Conservation (phyloP, 2,888 invertebrate genomes). For the Nephrotoma guestfalica region DNA sequence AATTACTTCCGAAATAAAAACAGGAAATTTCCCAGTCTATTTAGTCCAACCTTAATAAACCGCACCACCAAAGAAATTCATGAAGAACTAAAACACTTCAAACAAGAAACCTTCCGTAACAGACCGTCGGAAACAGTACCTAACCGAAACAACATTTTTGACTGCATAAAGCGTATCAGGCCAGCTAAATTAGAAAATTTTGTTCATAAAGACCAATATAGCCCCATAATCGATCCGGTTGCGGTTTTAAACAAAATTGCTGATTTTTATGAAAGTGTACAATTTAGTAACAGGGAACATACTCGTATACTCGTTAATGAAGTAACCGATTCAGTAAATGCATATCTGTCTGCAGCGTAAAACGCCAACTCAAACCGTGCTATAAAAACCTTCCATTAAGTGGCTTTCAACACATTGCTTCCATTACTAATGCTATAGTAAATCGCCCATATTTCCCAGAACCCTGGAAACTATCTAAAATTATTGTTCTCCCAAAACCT, state of each 20-base stretch:
- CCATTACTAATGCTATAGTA: too few relatives aligned
- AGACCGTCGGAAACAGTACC: neutral
- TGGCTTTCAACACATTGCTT: neutral
- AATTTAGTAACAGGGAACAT: neutral
- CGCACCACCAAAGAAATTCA: too few relatives aligned
- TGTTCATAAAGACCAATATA: neutral
- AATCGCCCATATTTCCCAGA: too few relatives aligned
- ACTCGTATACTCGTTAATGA: neutral
- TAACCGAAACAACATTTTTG: neutral
- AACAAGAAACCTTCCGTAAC: too few relatives aligned
- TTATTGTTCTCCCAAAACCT: too few relatives aligned
- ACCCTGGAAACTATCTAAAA: fast-evolving
- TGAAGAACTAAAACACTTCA: too few relatives aligned
- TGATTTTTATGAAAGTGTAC: neutral
- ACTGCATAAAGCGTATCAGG: too few relatives aligned
- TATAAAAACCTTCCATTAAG: neutral
- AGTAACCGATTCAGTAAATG: neutral
- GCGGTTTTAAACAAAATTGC: neutral
- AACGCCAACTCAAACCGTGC: neutral
- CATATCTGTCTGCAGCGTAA: neutral
- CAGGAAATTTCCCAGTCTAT: too few relatives aligned
- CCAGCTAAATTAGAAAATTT: neutral
- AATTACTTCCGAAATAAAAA: too few relatives aligned
- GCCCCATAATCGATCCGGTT: neutral
- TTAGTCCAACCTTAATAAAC: too few relatives aligned